These are phyloP conservation scores for Temnothorax curvispinosus DNA, from an alignment of 1,140 invertebrate species.

Conservation along the genomic window DNA sequence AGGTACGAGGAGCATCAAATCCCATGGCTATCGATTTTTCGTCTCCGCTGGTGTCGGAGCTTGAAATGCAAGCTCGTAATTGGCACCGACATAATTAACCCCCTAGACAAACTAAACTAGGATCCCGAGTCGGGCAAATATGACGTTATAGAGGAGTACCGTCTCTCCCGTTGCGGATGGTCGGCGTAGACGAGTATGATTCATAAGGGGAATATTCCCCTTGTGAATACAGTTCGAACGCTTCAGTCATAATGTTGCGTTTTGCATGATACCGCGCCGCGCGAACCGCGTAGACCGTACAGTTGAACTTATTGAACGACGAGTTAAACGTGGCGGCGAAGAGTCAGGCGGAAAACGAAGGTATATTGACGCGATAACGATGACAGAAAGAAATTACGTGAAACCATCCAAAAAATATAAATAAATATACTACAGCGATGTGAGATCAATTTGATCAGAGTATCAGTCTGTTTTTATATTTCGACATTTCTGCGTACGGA, in stretches of 20 bases:
- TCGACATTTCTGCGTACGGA: background rate
- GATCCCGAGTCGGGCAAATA: slow-evolving; percentile 44
- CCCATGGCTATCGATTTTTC: slow-evolving; percentile 49
- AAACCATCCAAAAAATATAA: background rate
- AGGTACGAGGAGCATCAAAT: background rate
- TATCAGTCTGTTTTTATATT: background rate
- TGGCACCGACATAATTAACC: slow-evolving; percentile 58
- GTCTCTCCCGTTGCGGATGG: background rate
- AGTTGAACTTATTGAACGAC: slow-evolving; percentile 31
- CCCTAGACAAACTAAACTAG: slow-evolving; percentile 55
- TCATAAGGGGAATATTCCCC: slow-evolving; percentile 57
- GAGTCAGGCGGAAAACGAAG: background rate
- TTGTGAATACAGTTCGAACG: slow-evolving; percentile 59
- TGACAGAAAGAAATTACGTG: background rate
- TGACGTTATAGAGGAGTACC: slow-evolving; percentile 45
- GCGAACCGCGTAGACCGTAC: background rate
- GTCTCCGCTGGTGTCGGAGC: slow-evolving; percentile 4
- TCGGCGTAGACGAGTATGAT: slow-evolving; percentile 54
- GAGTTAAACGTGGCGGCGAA: slow-evolving; percentile 12
- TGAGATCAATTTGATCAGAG: background rate
- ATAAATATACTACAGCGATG: background rate
- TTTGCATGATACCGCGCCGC: slow-evolving; percentile 16
- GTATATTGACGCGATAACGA: slow-evolving; percentile 11
- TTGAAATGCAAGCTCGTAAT: slow-evolving; percentile 48
- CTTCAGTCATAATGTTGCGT: slow-evolving; percentile 44